Base-by-base conservation (phyloP, 1,140 invertebrate genomes). In the Macrobrachium rosenbergii region DNA sequence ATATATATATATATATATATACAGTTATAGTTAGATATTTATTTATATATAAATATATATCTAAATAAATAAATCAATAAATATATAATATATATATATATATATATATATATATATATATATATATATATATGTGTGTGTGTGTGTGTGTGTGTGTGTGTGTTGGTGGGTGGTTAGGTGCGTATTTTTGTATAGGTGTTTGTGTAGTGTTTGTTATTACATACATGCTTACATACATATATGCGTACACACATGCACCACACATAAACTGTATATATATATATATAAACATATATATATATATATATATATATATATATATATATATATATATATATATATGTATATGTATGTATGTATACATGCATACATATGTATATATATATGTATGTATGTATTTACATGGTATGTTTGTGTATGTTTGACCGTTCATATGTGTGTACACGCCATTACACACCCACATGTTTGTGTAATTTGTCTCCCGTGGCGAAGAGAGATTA, bases 51-150 rank as follows among this genome's bases (percentile, higher is more conserved):
- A 7, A 28, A 21, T 19, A 72, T 6, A 72, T 28, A 5, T n/a
- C n/a, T n/a, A n/a, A n/a, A n/a, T n/a, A n/a, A n/a, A n/a, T n/a
- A n/a, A n/a, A n/a, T n/a, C n/a, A n/a, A 72, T 7, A 72, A 5
- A 72, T 28, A 67, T 67, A 67, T 67, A 67, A n/a, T 67, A 67
- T 67, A 67, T 67, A 67, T 67, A 67, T 67, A 67, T 67, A 67
- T 67, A 67, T 67, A 67, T 67, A 67, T 67, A n/a, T n/a, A n/a
- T n/a, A n/a, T 67, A 67, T 67, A 67, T 67, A 67, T 67, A 67
- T 67, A 67, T 67, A 67, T 67, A 67, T 67, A 67, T 67, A 12
- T 12, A 12, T 67, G 16, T 67, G 17, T 67, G n/a, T 21, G 28
- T 67, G 64, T 67, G 37, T 3, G n/a, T 37, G 23, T 19, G 17